Base-by-base conservation (phyloP, 2,113 vertebrate species). In the Ptyas mucosa region DNA sequence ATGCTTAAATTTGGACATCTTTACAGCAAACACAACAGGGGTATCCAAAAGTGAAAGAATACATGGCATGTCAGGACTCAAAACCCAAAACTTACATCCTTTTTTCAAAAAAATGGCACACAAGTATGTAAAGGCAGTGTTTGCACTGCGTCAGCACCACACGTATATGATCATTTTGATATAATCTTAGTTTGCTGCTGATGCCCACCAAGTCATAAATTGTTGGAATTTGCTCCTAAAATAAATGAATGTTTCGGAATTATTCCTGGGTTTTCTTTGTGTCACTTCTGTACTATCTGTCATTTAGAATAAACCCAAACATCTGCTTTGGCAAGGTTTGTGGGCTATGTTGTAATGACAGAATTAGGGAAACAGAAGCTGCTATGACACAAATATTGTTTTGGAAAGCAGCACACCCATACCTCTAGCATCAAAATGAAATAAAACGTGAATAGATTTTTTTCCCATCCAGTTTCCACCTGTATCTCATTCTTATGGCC, bases 291-390 rank as follows among this genome's bases (percentile, higher is more conserved):
- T 92, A 90, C 93, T 29, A 8, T 4, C 91, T 90, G 93, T 92
- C 94, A 81, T 58, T 3, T 3, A 85, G 89, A 95, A 96, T 89
- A 61, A 96, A 52, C 21, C 94, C 85, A 81, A 12, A n/a, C 81
- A 69, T 43, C 94, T 69, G 92, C 58, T 15, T n/a, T 51, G 90
- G 1, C 29, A 95, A 96, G 94, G 96, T 95, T 24, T 2, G 55
- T 26, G 93, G 20, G 93, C 94, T 15, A 4, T 69, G 89, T 90
- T 92, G 93, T 0, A 90, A 93, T 46, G 94, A 85, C 39, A 91
- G 96, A 81, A 87, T 0, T 3, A 15, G 89, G 92, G 0, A 90
- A 89, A 0, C 85, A 0, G 91, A 87, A 90, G 86, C 91, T 43
- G 3, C 53, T 2, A 2, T 0, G 20, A 85, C 94, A 1, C 89